A percentile compares a stretch with the other conserved stretches of the same genome.
These are phyloP conservation scores for Clarias laeviceps DNA, from an alignment of 2,797 vertebrate genomes.

Conservation along the genomic window DNA sequence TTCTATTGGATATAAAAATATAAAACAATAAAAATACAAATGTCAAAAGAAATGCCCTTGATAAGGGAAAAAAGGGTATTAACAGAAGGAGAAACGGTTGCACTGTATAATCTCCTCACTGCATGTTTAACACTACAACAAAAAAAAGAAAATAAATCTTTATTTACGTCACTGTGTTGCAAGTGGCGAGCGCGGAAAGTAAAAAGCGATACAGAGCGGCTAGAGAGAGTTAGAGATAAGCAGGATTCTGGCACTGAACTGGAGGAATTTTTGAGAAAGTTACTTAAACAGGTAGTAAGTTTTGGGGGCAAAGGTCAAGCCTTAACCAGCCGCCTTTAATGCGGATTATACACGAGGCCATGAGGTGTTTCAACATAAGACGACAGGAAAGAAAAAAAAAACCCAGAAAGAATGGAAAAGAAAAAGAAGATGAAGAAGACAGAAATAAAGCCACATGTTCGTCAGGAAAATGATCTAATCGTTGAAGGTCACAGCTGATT, in stretches of 20 bases:
- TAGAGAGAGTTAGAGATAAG: neutral
- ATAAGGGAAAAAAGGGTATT: neutral
- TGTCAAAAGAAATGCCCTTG: neutral
- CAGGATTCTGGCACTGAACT: neutral
- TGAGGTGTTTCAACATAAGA: neutral
- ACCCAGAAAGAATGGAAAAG: too few species aligned
- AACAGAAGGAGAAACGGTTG: neutral
- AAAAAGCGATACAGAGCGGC: too few species aligned
- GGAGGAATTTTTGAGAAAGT: neutral
- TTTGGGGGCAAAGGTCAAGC: neutral
- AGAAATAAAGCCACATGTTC: neutral
- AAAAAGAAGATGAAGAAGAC: neutral
- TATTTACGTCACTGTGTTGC: neutral
- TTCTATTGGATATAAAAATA: neutral
- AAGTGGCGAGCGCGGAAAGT: neutral
- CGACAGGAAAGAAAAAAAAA: neutral
- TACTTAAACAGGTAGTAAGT: too few species aligned
- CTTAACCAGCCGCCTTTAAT: neutral
- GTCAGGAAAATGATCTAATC: neutral
- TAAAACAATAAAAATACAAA: neutral
- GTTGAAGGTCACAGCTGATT: neutral
- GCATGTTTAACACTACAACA: neutral
- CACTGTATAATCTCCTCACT: neutral
- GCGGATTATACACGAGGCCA: neutral
- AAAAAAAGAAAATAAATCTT: neutral